Conservation (phyloP, 2,113 vertebrate species). For the Aegypius monachus region DNA sequence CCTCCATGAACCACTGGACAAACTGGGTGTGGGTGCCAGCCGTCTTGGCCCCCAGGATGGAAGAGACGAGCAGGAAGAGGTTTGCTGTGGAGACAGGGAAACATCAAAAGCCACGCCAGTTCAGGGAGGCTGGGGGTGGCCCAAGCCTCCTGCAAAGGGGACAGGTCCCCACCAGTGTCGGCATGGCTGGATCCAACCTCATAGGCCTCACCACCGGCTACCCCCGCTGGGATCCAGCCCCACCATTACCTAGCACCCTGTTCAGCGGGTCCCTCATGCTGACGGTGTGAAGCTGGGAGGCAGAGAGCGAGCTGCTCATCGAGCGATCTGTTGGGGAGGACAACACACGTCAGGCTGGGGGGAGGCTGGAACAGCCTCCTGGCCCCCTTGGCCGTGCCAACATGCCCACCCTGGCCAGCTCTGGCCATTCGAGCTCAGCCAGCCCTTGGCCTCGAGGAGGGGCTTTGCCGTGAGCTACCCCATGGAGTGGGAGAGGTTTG, state of each 20-base stretch:
- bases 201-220: rapidly evolving
- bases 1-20: conserved; percentile 97
- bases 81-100: conserved; percentile 78
- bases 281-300: conserved; percentile 95
- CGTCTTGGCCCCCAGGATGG: conserved; percentile 88
- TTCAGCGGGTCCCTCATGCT: conserved; percentile 97
- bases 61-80: conserved; percentile 94
- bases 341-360: background rate
- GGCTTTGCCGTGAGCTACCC: background rate
- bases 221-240: background rate
- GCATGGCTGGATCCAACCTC: background rate
- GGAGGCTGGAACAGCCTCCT: background rate
- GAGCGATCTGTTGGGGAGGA: conserved; percentile 81
- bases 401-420: background rate
- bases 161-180: background rate
- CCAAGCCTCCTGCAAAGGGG: background rate
- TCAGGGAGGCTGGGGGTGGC: too few relatives aligned
- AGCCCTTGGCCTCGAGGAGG: background rate
- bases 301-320: conserved; percentile 93
- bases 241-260: conserved; percentile 85
- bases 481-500: background rate
- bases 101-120: background rate
- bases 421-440: rapidly evolving
- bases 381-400: background rate
- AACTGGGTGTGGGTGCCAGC: conserved; percentile 96